A percentile compares a stretch with the other conserved stretches of the same genome.
Conservation (phyloP, 2,888 invertebrate species). For the Nephrotoma flavescens region DNA sequence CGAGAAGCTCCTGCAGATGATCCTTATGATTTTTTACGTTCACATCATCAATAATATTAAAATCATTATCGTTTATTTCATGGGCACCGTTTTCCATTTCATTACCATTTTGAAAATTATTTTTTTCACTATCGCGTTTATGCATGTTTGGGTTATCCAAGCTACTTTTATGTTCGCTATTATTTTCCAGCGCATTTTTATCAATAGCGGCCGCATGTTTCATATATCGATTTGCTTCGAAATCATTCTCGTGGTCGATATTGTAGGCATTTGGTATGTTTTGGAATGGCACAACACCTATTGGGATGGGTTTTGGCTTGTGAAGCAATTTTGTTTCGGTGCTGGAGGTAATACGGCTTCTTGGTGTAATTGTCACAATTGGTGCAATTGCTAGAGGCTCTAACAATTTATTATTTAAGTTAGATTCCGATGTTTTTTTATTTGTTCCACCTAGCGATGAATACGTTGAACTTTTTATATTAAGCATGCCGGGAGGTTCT, state of each 20-base stretch:
- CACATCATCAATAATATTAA: constrained; percentile 21
- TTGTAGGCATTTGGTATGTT: constrained; percentile 19
- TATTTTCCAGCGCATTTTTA: neutral
- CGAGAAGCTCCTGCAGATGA: constrained; percentile 12
- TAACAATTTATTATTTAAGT: neutral
- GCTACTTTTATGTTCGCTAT: neutral
- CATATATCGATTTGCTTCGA: neutral
- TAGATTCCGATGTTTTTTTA: neutral
- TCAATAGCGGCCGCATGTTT: neutral
- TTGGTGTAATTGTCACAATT: neutral
- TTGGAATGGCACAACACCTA: constrained; percentile 25
- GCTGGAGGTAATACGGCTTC: neutral
- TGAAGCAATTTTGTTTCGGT: neutral
- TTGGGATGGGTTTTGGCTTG: constrained; percentile 23
- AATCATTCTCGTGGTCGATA: constrained; percentile 12
- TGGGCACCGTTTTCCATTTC: constrained; percentile 29
- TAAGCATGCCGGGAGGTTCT: constrained; percentile 21
- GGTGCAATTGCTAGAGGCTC: neutral
- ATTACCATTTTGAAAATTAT: constrained; percentile 12
- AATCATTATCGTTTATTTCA: constrained; percentile 26
- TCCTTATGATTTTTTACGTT: constrained; percentile 10
- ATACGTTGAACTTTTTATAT: constrained; percentile 18
- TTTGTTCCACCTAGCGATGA: constrained; percentile 7
- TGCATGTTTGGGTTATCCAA: neutral
- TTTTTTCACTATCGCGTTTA: constrained; percentile 17